phyloP scores from a whole-genome alignment of 2,113 vertebrate genomes.

The Mirza zaza region DNA sequence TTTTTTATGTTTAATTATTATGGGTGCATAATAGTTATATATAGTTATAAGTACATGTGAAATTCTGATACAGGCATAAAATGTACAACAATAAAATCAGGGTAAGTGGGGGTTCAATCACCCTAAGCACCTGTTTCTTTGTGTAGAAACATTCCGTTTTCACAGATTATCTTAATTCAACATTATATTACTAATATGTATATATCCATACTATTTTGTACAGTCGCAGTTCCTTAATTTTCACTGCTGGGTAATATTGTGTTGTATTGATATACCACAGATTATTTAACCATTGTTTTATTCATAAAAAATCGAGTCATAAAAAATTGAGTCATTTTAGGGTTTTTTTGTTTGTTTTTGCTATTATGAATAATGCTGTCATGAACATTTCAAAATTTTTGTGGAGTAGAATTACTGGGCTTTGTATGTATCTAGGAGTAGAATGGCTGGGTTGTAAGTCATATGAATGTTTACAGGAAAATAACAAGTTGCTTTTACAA shows the following conservation, averaged over 20 bases:
- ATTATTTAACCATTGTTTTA: neutral
- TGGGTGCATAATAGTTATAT: too few species aligned
- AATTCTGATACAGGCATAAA: too few species aligned
- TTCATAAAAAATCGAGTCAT: neutral
- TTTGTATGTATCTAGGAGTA: neutral
- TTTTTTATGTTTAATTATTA: too few species aligned
- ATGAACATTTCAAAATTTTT: neutral
- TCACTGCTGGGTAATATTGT: neutral
- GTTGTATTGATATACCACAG: neutral
- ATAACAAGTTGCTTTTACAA: constrained; percentile 2
- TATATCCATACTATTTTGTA: neutral
- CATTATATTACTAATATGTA: neutral
- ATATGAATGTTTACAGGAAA: neutral
- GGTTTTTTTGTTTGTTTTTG: neutral
- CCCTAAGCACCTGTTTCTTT: too few species aligned
- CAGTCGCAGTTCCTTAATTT: neutral
- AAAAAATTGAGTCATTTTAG: neutral
- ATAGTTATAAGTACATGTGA: too few species aligned
- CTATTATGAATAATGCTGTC: neutral
- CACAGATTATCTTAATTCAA: neutral
- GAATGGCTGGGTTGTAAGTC: neutral
- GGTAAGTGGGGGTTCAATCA: too few species aligned
- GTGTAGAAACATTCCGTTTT: too few species aligned
- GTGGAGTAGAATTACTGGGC: neutral
- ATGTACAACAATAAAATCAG: too few species aligned